A percentile compares a stretch with the other conserved stretches of the same genome.
These are phyloP conservation scores for Lasioglossum malachurum DNA, from an alignment of 2,888 invertebrate species.

Conservation along the genomic window DNA sequence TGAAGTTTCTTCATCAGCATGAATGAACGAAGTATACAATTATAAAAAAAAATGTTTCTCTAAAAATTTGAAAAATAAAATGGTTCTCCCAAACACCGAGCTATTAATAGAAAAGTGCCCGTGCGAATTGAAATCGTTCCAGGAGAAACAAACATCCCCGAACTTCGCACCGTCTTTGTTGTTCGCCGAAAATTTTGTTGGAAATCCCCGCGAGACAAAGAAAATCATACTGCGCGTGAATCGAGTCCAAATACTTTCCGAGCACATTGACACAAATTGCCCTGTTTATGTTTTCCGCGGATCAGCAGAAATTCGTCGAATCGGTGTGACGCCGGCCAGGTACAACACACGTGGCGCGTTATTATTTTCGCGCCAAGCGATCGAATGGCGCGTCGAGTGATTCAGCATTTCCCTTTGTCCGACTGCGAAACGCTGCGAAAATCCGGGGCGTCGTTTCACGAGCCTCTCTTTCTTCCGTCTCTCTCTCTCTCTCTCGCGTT, in stretches of 20 bases:
- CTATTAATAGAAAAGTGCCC: conserved; percentile 1
- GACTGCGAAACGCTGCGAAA: conserved; percentile 28
- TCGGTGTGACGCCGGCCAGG: not conserved
- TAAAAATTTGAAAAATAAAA: not conserved
- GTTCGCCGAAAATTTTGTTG: conserved; percentile 37
- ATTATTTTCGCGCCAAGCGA: conserved; percentile 62
- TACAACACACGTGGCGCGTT: conserved; percentile 61
- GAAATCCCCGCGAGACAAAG: conserved; percentile 5
- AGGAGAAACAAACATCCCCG: conserved; percentile 5
- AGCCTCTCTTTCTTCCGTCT: not conserved
- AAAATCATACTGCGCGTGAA: conserved; percentile 15
- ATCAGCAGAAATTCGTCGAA: conserved; percentile 3
- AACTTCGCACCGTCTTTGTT: conserved; percentile 3
- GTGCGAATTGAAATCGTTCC: conserved; percentile 12
- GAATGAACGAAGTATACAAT: not conserved
- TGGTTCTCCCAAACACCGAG: not conserved
- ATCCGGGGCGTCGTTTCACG: conserved; percentile 61
- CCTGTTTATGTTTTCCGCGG: not conserved
- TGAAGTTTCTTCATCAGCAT: not conserved
- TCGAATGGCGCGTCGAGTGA: conserved; percentile 69
- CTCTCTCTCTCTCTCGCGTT: conserved; percentile 1
- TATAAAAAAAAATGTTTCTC: not conserved
- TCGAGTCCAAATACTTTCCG: no score
- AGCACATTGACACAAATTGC: not conserved
- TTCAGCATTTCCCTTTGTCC: conserved; percentile 77